A percentile compares a stretch with the other conserved stretches of the same genome.
phyloP scores from a whole-genome alignment of 2,888 invertebrate species.

The Idaea straminata region DNA sequence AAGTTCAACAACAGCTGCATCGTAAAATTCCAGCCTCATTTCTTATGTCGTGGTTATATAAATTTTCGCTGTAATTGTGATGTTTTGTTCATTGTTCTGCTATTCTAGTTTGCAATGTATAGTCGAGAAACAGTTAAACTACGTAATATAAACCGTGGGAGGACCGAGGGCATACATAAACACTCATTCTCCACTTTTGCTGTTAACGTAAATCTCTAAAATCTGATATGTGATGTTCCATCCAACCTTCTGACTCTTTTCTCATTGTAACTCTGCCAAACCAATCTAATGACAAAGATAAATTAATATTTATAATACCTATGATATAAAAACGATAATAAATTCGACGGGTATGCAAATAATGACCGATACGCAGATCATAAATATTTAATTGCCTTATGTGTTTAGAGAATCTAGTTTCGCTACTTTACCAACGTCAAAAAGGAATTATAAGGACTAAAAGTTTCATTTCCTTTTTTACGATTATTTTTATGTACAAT shows the following conservation, averaged over 20 bases:
- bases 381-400: constrained; percentile 18
- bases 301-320: constrained; percentile 7
- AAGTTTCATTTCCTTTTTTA: neutral
- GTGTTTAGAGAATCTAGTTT: constrained; percentile 26
- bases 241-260: neutral
- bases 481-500: too few species aligned
- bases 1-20: neutral
- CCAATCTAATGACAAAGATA: constrained; percentile 2
- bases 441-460: constrained; percentile 23
- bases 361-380: constrained; percentile 17
- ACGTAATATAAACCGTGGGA: constrained; percentile 3
- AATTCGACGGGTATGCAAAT: constrained; percentile 31
- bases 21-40: constrained; percentile 1
- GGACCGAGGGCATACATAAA: neutral
- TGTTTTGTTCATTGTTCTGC: neutral
- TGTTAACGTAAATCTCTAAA: constrained; percentile 9
- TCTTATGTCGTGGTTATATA: neutral
- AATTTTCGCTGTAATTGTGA: neutral
- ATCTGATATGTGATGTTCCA: neutral
- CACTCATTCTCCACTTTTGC: constrained; percentile 9
- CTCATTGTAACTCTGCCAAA: neutral
- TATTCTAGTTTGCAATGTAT: constrained; percentile 2
- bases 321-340: constrained; percentile 11
- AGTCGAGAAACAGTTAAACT: constrained; percentile 1
- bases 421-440: constrained; percentile 29